phyloP scores from a whole-genome alignment of 2,113 vertebrate species.

The Mionectes macconnelli region DNA sequence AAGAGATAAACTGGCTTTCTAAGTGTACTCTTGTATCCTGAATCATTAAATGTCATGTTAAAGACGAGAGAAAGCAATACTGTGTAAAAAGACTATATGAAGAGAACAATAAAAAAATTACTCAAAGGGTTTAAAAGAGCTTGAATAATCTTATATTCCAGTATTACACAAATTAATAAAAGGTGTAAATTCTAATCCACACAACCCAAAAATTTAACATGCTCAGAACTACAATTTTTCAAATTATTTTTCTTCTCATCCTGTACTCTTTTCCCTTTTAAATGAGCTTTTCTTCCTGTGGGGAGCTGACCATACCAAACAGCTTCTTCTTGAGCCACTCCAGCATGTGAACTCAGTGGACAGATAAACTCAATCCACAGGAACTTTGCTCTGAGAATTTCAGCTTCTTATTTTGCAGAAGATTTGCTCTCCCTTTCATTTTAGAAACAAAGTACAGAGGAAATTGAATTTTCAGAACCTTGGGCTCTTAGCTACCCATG shows the following conservation, averaged over 20 bases:
- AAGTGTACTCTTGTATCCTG: background rate
- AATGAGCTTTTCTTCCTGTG: background rate
- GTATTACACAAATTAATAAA: background rate
- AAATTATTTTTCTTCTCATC: background rate
- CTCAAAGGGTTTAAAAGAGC: background rate
- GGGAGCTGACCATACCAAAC: background rate
- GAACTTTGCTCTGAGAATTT: background rate
- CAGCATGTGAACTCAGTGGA: background rate
- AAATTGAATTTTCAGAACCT: background rate
- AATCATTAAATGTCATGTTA: background rate
- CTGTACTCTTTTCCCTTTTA: background rate
- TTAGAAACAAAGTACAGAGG: background rate
- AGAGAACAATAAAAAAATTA: background rate
- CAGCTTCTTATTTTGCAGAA: background rate
- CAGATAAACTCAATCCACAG: background rate
- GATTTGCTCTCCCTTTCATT: background rate
- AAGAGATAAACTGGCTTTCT: background rate
- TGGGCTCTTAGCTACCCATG: background rate
- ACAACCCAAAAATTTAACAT: background rate
- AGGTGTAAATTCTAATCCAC: background rate
- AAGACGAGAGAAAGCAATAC: background rate
- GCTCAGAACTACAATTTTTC: background rate
- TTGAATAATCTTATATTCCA: background rate
- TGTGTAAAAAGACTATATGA: background rate
- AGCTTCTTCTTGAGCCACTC: background rate